Conservation (phyloP, 2,888 invertebrate genomes). For the Sepioteuthis lessoniana region DNA sequence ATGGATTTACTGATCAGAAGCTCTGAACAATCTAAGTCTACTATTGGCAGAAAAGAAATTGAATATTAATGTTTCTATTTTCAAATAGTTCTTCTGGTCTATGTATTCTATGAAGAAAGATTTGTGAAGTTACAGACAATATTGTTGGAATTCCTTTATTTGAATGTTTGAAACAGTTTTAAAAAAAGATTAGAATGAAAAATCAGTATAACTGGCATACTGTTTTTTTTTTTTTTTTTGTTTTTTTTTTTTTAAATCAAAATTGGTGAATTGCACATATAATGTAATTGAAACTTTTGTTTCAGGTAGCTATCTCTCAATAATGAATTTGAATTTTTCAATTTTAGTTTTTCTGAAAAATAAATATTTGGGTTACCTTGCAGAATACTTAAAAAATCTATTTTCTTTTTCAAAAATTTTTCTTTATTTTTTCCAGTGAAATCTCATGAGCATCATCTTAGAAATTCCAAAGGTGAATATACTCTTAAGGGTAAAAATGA, state of each 20-base stretch:
- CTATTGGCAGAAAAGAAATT: neutral
- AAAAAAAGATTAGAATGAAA: neutral
- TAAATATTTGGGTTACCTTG: neutral
- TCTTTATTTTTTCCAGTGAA: neutral
- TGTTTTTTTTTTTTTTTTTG: neutral
- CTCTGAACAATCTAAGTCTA: too few species aligned
- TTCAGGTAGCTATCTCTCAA: neutral
- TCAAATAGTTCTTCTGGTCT: too few species aligned
- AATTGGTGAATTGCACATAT: neutral
- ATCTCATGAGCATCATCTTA: neutral
- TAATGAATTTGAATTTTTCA: neutral
- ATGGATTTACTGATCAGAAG: too few species aligned
- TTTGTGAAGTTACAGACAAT: too few species aligned
- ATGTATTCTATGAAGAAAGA: too few species aligned
- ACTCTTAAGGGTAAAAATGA: neutral
- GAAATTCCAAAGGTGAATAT: conserved; percentile 34
- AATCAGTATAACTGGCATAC: neutral
- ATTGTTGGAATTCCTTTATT: neutral
- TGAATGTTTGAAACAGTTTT: neutral
- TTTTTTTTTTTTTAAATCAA: neutral
- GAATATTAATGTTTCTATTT: neutral
- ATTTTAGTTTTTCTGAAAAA: neutral
- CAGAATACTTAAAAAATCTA: too few species aligned
- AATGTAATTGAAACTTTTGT: neutral
- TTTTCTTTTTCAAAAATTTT: neutral